These are phyloP conservation scores for Peribatodes rhomboidaria DNA, from an alignment of 2,888 invertebrate genomes.

Conservation along the genomic window DNA sequence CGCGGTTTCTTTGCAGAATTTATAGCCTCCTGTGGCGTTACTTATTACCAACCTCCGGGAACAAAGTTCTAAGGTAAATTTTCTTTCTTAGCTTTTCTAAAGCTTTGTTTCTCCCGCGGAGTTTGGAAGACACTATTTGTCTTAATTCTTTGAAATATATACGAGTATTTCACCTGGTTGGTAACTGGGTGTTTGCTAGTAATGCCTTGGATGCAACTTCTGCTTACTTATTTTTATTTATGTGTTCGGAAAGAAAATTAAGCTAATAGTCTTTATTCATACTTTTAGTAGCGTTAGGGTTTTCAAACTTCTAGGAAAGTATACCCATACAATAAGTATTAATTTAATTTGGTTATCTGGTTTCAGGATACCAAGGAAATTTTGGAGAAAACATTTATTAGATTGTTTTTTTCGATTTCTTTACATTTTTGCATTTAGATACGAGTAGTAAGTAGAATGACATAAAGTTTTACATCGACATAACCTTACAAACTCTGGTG, in stretches of 20 bases:
- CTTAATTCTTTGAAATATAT: constrained; percentile 44
- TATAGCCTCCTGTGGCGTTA: constrained; percentile 64
- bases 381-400: too few relatives aligned
- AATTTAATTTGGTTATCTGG: background rate
- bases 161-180: constrained; percentile 31
- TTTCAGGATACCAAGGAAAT: too few relatives aligned
- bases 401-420: too few relatives aligned
- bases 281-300: background rate
- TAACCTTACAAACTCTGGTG: too few relatives aligned
- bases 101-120: constrained; percentile 55
- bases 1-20: constrained; percentile 64
- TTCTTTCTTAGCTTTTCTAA: constrained; percentile 59
- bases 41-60: constrained; percentile 62
- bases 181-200: constrained; percentile 27
- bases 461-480: too few relatives aligned
- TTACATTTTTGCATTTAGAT: too few relatives aligned
- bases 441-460: too few relatives aligned
- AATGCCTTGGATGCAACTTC: constrained; percentile 22
- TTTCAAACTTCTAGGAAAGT: background rate
- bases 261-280: background rate
- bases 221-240: constrained; percentile 12
- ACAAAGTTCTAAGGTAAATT: constrained; percentile 63
- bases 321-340: background rate
- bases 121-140: constrained; percentile 45
- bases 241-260: constrained; percentile 8